Percentiles rank a stretch among this genome's conserved stretches.
Evolutionary conservation across 2,797 vertebrate species (phyloP).

Genomic region (Naso thynnoides): DNA sequence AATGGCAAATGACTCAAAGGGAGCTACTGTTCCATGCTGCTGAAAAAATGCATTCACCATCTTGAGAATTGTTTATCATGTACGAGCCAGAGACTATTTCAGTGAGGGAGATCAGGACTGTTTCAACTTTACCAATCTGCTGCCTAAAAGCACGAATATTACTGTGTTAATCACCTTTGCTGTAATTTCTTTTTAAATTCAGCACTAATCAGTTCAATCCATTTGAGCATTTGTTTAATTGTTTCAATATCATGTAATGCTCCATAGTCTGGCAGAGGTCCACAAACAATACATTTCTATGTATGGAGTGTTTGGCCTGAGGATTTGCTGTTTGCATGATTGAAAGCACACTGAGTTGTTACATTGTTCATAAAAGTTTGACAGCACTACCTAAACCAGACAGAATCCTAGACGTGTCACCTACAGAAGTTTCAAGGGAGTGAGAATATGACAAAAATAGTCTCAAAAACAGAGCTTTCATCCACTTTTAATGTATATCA

Average conservation of each 20-base stretch:
- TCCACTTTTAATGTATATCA: neutral
- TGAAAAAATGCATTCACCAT: slow-evolving; percentile 11
- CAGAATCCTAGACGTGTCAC: neutral
- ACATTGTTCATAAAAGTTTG: no score
- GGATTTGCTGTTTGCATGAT: neutral
- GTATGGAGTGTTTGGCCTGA: neutral
- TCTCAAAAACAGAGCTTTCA: neutral
- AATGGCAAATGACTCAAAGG: neutral
- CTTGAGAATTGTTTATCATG: slow-evolving; percentile 20
- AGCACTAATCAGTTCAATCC: slow-evolving; percentile 32
- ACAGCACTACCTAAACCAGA: neutral
- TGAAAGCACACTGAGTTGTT: no score
- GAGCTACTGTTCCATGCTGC: neutral
- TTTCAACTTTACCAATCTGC: slow-evolving; percentile 21
- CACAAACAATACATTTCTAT: slow-evolving; percentile 6
- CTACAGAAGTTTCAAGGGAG: neutral
- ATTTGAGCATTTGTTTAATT: slow-evolving; percentile 30
- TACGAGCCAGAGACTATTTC: neutral
- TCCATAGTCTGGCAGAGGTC: neutral
- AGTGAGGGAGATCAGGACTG: slow-evolving; percentile 31
- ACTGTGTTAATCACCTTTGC: slow-evolving; percentile 42
- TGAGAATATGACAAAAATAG: neutral
- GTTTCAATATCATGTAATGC: slow-evolving; percentile 1
- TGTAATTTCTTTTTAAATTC: slow-evolving; percentile 3
- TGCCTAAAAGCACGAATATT: slow-evolving; percentile 42